A percentile compares a stretch with the other conserved stretches of the same genome.
phyloP scores from a whole-genome alignment of 2,888 invertebrate species.

The Drosophila paucipuncta region DNA sequence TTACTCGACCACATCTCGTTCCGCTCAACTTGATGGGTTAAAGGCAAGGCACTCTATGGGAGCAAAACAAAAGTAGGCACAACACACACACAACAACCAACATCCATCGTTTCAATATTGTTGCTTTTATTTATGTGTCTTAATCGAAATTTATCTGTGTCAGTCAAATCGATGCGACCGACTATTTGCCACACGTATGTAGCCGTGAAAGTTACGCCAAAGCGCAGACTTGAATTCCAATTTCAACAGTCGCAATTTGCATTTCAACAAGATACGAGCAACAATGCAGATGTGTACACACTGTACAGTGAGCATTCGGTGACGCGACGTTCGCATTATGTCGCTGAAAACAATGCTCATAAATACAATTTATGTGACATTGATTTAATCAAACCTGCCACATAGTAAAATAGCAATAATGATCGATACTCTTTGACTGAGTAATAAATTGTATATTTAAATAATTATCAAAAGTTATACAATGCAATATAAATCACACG shows the following conservation, averaged over 20 bases:
- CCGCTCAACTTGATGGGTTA: conserved; percentile 37
- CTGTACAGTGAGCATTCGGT: conserved; percentile 2
- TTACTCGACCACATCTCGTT: conserved; percentile 34
- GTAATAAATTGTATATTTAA: not conserved
- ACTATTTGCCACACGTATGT: conserved; percentile 32
- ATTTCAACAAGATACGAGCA: conserved; percentile 47
- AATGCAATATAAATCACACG: not conserved
- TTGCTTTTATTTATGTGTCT: conserved; percentile 6
- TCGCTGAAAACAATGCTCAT: not conserved
- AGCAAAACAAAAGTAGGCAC: conserved; percentile 6
- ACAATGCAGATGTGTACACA: conserved; percentile 18
- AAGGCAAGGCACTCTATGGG: conserved; percentile 42
- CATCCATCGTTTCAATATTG: conserved; percentile 11
- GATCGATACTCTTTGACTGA: not conserved
- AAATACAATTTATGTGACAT: not conserved
- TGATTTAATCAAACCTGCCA: not conserved
- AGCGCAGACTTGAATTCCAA: conserved; percentile 47
- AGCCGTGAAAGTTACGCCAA: conserved; percentile 51
- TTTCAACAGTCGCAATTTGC: conserved; percentile 52
- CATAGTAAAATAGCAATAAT: not conserved
- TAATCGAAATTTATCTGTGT: conserved; percentile 38
- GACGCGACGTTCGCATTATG: not conserved
- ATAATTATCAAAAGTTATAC: not conserved
- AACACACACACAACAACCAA: not conserved
- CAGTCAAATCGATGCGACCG: conserved; percentile 20